These are phyloP conservation scores for Drosophila sp. DNA, from an alignment of 1,140 invertebrate species.

Conservation along the genomic window DNA sequence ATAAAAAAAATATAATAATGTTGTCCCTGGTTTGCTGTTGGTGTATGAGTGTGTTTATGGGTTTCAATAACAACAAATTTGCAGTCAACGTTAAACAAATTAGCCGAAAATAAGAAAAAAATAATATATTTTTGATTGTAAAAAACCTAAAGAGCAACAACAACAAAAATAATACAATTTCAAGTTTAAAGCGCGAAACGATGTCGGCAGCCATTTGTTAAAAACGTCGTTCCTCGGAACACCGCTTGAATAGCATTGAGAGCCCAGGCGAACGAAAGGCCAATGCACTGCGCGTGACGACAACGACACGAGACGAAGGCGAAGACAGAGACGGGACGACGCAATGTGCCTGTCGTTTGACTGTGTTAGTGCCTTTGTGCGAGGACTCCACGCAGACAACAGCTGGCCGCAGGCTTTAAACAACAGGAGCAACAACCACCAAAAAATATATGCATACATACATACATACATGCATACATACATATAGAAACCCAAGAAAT, in stretches of 20 bases:
- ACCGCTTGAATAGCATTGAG: slow-evolving; percentile 79
- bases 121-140: neutral
- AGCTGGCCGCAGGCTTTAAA: slow-evolving; percentile 65
- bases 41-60: slow-evolving; percentile 30
- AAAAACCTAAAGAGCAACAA: slow-evolving; percentile 47
- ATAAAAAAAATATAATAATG: slow-evolving; percentile 46
- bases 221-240: slow-evolving; percentile 50
- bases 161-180: slow-evolving; percentile 60
- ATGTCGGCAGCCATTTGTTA: slow-evolving; percentile 57
- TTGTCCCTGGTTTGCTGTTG: slow-evolving; percentile 45
- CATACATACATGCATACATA: neutral
- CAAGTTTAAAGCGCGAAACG: slow-evolving; percentile 61
- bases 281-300: slow-evolving; percentile 71
- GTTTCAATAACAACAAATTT: slow-evolving; percentile 69
- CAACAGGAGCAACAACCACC: slow-evolving; percentile 69
- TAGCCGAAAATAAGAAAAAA: slow-evolving; percentile 56
- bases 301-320: slow-evolving; percentile 32
- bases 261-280: slow-evolving; percentile 68
- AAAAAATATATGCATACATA: slow-evolving; percentile 24
- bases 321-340: slow-evolving; percentile 7
- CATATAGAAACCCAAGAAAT: slow-evolving; percentile 12
- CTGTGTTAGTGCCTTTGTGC: slow-evolving; percentile 20
- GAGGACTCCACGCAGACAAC: slow-evolving; percentile 57
- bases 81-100: slow-evolving; percentile 72
- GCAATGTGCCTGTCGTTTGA: slow-evolving; percentile 10